Evolutionary conservation across 2,888 invertebrate species (phyloP).

Genomic region (Drosophila pegasa): DNA sequence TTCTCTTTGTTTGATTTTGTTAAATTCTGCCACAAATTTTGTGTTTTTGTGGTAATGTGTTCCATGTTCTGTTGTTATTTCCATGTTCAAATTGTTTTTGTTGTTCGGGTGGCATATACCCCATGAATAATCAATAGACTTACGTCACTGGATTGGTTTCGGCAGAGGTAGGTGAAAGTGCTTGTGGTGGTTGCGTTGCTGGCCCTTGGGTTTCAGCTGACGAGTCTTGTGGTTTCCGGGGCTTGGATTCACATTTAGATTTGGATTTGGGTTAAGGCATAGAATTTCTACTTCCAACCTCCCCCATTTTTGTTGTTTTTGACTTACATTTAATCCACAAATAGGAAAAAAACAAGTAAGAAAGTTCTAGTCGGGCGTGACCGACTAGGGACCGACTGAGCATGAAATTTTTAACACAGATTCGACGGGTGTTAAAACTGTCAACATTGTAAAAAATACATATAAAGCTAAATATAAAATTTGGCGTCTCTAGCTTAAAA

Average conservation of each 20-base stretch:
- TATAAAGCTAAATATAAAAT: too few relatives aligned
- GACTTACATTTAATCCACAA: not conserved
- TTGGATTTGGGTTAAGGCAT: constrained; percentile 4
- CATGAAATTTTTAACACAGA: too few relatives aligned
- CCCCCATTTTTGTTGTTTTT: not conserved
- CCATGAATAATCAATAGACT: constrained; percentile 71
- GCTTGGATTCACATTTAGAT: constrained; percentile 6
- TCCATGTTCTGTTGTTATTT: constrained; percentile 23
- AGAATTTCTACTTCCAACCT: not conserved
- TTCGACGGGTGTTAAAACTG: too few relatives aligned
- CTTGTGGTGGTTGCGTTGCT: not conserved
- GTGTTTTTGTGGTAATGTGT: constrained; percentile 22
- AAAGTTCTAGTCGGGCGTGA: too few relatives aligned
- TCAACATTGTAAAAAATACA: too few relatives aligned
- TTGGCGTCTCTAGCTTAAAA: too few relatives aligned
- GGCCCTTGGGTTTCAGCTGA: constrained; percentile 2
- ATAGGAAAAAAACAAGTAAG: too few relatives aligned
- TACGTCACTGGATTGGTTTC: constrained; percentile 66
- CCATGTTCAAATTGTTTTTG: constrained; percentile 31
- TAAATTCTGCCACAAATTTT: constrained; percentile 37
- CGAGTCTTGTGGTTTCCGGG: constrained; percentile 10
- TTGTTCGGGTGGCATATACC: constrained; percentile 55
- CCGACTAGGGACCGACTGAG: too few relatives aligned
- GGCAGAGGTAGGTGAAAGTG: constrained; percentile 1
- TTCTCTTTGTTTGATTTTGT: constrained; percentile 21